Evolutionary conservation across 2,888 invertebrate species (phyloP), one percentile per base, ranked within the genome.

Genomic region (Cryptus armator): DNA sequence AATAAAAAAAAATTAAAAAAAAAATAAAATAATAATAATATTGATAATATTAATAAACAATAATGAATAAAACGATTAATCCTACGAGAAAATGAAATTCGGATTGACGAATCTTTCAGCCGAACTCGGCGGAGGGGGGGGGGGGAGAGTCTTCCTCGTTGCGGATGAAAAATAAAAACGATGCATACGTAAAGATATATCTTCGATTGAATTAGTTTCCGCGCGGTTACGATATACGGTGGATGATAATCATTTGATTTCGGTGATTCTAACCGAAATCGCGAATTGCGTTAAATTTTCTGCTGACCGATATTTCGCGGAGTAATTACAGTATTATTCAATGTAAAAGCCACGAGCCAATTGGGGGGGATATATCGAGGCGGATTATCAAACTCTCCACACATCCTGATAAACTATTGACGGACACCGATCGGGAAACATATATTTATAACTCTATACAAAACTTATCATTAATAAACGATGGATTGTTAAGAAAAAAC

Each of bases 271-370:
- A 82, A 85, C 76, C 75, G 75, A 71, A 75, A 53, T 70, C 68
- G 46, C 56, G 75, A 82, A 76, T 78, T 64, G 81, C 72, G 37
- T 70, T 78, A 64, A 56, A 74, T 81, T 37, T 70, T 81, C 70
- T 59, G 75, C 78, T 74, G 76, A 83, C 74, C 77, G 59, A 86
- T 67, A 66, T 81, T 37, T 9, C 37, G 84, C 80, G 76, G 85
- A 83, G 77, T 78, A 81, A 86, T 83, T 82, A 77, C 86, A 87
- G 87, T 87, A 87, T 87, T 87, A 86, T 86, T 84, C 78, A 80
- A 83, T 83, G 78, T 84, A 64, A 48, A 74, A 64, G 37, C 37
- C 51, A 70, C 72, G 72, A 81, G 77, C 68, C 53, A 70, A 81
- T 51, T 64, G 71, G 51, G 72, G 72, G 56, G 37, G 37, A 37